phyloP scores from a whole-genome alignment of 2,888 invertebrate species.

The Harpalus rubripes region DNA sequence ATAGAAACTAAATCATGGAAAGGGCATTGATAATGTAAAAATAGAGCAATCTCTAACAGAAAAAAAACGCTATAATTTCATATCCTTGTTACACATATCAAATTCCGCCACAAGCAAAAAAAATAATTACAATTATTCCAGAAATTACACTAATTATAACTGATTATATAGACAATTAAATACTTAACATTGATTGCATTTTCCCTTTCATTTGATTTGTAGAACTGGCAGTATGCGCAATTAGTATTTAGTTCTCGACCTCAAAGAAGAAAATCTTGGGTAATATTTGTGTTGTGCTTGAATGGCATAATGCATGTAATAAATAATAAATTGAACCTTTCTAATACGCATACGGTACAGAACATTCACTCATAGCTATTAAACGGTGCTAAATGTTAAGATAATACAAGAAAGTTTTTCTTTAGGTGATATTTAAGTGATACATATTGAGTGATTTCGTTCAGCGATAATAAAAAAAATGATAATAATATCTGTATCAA shows the following conservation, averaged over 20 bases:
- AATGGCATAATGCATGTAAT: conserved; percentile 36
- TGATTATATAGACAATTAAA: conserved; percentile 17
- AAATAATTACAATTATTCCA: conserved; percentile 22
- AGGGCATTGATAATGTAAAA: conserved; percentile 12
- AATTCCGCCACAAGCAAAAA: neutral
- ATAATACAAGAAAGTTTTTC: conserved; percentile 16
- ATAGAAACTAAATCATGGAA: neutral
- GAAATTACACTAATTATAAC: conserved; percentile 7
- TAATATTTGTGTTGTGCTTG: conserved; percentile 42
- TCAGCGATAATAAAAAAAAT: neutral
- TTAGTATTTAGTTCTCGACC: conserved; percentile 32
- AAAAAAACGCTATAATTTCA: conserved; percentile 3
- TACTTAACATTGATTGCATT: conserved; percentile 17
- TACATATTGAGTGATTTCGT: conserved; percentile 8
- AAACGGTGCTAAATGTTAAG: conserved; percentile 20
- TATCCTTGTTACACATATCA: conserved; percentile 38
- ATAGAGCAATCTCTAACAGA: conserved; percentile 17
- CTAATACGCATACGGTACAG: conserved; percentile 11
- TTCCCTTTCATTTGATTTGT: conserved; percentile 43
- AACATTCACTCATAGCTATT: conserved; percentile 33
- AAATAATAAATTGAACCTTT: conserved; percentile 46
- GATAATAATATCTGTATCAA: too few relatives aligned
- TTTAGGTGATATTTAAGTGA: neutral
- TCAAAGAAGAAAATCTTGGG: conserved; percentile 15
- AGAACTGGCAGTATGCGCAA: neutral